Evolutionary conservation across 2,113 vertebrate genomes (phyloP).

Genomic region (Crotalus horridus): DNA sequence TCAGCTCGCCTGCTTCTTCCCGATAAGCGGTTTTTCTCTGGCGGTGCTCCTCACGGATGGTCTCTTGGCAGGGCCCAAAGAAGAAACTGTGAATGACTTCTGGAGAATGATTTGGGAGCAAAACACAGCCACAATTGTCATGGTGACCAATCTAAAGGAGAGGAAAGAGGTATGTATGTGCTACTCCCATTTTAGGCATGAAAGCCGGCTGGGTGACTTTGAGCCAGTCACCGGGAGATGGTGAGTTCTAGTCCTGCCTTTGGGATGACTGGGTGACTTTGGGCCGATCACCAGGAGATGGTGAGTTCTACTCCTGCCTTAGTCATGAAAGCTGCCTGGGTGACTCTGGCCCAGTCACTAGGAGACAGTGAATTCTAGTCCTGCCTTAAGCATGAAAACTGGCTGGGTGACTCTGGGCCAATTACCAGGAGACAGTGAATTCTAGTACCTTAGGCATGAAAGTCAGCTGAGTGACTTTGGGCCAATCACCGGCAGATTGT

Average conservation of each 20-base stretch:
- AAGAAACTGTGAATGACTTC: slow-evolving; percentile 97
- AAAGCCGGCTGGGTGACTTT: not conserved
- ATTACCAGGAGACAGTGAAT: too few relatives aligned
- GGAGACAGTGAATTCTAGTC: too few relatives aligned
- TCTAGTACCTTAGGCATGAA: too few relatives aligned
- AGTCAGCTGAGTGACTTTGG: too few relatives aligned
- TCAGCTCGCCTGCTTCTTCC: not conserved
- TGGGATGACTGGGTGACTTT: accelerated
- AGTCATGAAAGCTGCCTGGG: not conserved
- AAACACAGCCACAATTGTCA: slow-evolving; percentile 97
- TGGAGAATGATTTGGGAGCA: slow-evolving; percentile 99
- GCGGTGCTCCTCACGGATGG: not conserved
- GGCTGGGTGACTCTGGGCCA: accelerated
- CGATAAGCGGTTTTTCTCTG: not conserved
- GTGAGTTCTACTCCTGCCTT: accelerated
- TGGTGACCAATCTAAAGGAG: slow-evolving; percentile 99
- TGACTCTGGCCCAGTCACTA: too few relatives aligned
- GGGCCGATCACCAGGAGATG: not conserved
- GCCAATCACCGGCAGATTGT: not conserved
- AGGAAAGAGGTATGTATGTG: slow-evolving; percentile 84
- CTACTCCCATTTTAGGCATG: too few relatives aligned
- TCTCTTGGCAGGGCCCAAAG: slow-evolving; percentile 87
- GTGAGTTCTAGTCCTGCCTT: not conserved
- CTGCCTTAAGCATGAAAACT: too few relatives aligned
- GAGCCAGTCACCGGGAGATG: not conserved